These are phyloP conservation scores for Cephus runcator DNA, from an alignment of 2,888 invertebrate genomes.

Conservation along the genomic window DNA sequence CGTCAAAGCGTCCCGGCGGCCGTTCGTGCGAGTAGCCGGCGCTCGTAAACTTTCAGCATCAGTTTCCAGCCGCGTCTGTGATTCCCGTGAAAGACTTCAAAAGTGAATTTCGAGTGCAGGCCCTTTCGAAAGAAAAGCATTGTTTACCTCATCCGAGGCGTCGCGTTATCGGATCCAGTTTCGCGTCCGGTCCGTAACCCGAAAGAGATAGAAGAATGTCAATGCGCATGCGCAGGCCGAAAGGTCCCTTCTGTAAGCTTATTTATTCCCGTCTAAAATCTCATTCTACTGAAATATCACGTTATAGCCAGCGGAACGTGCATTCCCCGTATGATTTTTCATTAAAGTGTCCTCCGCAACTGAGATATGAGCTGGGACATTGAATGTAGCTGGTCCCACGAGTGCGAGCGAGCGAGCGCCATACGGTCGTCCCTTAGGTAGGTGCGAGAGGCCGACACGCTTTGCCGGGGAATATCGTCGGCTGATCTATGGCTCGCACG, in stretches of 20 bases:
- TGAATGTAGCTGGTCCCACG: slow-evolving; percentile 58
- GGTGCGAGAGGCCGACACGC: slow-evolving; percentile 25
- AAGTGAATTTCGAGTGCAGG: not conserved
- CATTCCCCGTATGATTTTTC: slow-evolving; percentile 63
- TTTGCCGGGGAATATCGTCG: slow-evolving; percentile 53
- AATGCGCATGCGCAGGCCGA: not conserved
- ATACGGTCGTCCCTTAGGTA: slow-evolving; percentile 15
- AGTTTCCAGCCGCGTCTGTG: too few relatives aligned
- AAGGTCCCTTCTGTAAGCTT: slow-evolving; percentile 33
- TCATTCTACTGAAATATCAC: slow-evolving; percentile 58
- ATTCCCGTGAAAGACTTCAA: not conserved
- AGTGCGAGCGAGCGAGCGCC: slow-evolving; percentile 23
- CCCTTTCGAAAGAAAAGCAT: too few relatives aligned
- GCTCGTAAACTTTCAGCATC: not conserved
- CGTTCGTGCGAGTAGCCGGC: not conserved
- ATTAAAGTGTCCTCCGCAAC: slow-evolving; percentile 61
- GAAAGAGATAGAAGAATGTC: not conserved
- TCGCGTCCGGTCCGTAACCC: not conserved
- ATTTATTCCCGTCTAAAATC: slow-evolving; percentile 63
- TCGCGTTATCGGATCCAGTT: not conserved
- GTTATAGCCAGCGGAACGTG: slow-evolving; percentile 50
- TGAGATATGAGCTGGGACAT: slow-evolving; percentile 63
- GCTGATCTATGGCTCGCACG: slow-evolving; percentile 49
- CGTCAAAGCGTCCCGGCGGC: not conserved
- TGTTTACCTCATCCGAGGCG: too few relatives aligned